Evolutionary conservation across 2,113 vertebrate genomes (phyloP).

Genomic region (Diphyllodes magnificus): DNA sequence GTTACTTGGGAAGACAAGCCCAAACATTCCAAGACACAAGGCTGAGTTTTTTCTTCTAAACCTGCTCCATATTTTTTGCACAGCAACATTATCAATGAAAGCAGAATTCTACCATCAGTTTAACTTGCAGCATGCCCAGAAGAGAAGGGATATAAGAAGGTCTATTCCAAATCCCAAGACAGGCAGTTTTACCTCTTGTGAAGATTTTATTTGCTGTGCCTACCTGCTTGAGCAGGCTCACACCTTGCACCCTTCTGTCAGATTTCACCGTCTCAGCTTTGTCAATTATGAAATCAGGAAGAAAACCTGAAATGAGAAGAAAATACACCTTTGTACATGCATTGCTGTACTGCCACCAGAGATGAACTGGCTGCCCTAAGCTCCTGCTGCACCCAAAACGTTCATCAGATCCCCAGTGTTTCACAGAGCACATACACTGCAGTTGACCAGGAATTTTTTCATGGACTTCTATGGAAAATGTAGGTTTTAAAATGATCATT

Average conservation of each 20-base stretch:
- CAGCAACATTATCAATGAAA: background rate
- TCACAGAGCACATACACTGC: background rate
- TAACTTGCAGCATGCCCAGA: background rate
- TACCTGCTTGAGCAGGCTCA: conserved; percentile 59
- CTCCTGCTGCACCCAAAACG: background rate
- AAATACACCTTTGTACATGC: background rate
- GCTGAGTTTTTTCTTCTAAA: background rate
- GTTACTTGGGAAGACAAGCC: background rate
- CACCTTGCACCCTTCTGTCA: background rate
- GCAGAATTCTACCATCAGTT: background rate
- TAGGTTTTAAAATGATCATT: background rate
- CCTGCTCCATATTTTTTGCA: background rate
- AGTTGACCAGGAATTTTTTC: background rate
- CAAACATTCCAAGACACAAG: background rate
- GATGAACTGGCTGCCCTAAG: background rate
- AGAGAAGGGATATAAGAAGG: background rate
- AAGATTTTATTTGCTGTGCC: background rate
- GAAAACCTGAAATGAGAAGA: conserved; percentile 65
- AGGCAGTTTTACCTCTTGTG: background rate
- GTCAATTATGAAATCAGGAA: conserved; percentile 46
- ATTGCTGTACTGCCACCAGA: fast-evolving
- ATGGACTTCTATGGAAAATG: background rate
- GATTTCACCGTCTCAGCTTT: background rate
- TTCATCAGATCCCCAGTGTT: background rate
- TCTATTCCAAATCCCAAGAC: background rate